Percentiles rank a stretch among this genome's conserved stretches.
phyloP scores from a whole-genome alignment of 2,888 invertebrate species.

The Crepidodera aurea region DNA sequence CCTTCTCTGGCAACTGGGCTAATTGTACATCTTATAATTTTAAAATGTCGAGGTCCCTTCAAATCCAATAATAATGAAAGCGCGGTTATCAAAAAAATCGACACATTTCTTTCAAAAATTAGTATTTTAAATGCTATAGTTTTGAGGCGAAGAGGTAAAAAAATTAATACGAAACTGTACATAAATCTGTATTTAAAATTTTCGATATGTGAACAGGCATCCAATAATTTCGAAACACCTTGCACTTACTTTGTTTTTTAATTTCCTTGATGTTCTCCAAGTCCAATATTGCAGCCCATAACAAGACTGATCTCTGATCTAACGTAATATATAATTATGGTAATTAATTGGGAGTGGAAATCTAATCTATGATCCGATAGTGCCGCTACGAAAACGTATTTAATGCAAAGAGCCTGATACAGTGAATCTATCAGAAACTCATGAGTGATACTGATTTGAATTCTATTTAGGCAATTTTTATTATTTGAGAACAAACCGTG shows the following conservation, averaged over 20 bases:
- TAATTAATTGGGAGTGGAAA: constrained; percentile 38
- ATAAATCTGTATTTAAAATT: background rate
- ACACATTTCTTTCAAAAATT: no score
- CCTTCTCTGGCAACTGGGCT: no score
- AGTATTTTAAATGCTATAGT: no score
- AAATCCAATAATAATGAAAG: no score
- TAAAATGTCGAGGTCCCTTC: no score
- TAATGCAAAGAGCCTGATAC: constrained; percentile 14
- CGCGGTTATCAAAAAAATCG: no score
- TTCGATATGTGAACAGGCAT: constrained; percentile 2
- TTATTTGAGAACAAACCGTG: no score
- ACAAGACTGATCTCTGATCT: constrained; percentile 31
- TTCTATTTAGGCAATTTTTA: no score
- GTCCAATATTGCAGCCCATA: constrained; percentile 27
- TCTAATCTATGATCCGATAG: constrained; percentile 32
- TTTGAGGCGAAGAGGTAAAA: no score
- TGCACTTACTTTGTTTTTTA: constrained; percentile 10
- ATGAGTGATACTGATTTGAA: background rate
- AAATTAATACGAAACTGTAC: no score
- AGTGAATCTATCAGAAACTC: constrained; percentile 14
- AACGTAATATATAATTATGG: constrained; percentile 34
- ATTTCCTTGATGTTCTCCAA: constrained; percentile 2
- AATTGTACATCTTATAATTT: no score
- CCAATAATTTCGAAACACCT: constrained; percentile 9
- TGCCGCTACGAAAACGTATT: constrained; percentile 23